Percentiles rank a stretch among this genome's conserved stretches.
Evolutionary conservation across 2,888 invertebrate species (phyloP).

Genomic region (Amblyjoppa fuscipennis): DNA sequence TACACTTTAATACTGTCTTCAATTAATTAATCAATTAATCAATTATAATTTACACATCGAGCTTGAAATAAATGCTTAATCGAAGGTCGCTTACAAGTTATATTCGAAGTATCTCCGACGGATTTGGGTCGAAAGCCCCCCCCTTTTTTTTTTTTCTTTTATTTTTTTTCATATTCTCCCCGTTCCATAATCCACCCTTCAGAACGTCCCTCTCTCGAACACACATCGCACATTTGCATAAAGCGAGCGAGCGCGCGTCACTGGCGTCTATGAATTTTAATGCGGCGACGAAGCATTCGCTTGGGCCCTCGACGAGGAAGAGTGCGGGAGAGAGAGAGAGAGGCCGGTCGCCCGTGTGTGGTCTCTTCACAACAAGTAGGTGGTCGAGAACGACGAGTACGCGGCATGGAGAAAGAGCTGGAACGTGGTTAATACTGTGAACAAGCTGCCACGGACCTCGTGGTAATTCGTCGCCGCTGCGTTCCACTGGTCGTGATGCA

Average conservation of each 20-base stretch:
- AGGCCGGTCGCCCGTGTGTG: conserved; percentile 11
- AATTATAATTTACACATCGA: conserved; percentile 63
- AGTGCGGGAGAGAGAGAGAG: neutral
- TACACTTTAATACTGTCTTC: conserved; percentile 58
- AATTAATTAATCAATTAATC: conserved; percentile 30
- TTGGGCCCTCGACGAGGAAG: conserved; percentile 18
- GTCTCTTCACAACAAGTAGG: conserved; percentile 68
- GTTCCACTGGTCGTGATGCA: conserved; percentile 89
- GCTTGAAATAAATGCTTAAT: conserved; percentile 53
- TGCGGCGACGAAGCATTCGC: conserved; percentile 64
- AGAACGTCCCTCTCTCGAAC: conserved; percentile 11
- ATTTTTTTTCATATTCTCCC: conserved; percentile 8
- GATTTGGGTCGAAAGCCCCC: conserved; percentile 62
- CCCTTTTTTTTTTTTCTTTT: neutral
- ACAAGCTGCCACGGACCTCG: conserved; percentile 62
- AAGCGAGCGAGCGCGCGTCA: conserved; percentile 54
- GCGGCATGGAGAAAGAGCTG: conserved; percentile 65
- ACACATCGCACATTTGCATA: conserved; percentile 65
- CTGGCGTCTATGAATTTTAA: conserved; percentile 69
- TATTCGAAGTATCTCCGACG: conserved; percentile 60
- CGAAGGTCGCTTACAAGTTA: conserved; percentile 49
- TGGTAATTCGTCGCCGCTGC: conserved; percentile 84
- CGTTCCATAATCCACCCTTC: conserved; percentile 37
- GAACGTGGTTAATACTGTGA: conserved; percentile 68
- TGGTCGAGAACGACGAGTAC: conserved; percentile 67